Conservation (phyloP, 2,888 invertebrate genomes). For the Encarsia formosa region DNA sequence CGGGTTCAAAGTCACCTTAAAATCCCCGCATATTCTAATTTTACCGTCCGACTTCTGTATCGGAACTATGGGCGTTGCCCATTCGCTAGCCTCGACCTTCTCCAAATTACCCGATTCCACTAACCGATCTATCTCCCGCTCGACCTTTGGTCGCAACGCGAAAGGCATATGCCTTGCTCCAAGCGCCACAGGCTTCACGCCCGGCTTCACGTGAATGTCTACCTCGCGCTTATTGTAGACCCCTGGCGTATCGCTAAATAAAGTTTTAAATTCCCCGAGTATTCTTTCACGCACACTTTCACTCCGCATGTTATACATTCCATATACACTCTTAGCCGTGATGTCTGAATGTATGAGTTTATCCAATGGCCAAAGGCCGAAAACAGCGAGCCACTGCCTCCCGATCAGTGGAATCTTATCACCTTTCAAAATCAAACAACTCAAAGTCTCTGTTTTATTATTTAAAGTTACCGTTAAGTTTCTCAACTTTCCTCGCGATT, state of each 20-base stretch:
- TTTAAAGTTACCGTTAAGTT: constrained; percentile 4
- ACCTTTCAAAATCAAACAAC: constrained; percentile 20
- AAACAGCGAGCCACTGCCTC: constrained; percentile 7
- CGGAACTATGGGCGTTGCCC: constrained; percentile 41
- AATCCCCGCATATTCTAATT: constrained; percentile 14
- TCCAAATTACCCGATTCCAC: constrained; percentile 29
- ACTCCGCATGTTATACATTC: constrained; percentile 3
- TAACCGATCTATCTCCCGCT: constrained; percentile 22
- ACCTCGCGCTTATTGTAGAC: constrained; percentile 18
- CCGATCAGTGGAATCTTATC: constrained; percentile 19
- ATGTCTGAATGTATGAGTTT: constrained; percentile 3
- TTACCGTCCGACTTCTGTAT: constrained; percentile 32
- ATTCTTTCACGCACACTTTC: constrained; percentile 9
- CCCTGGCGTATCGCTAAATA: constrained; percentile 19
- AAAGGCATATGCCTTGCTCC: constrained; percentile 31
- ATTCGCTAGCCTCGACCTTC: constrained; percentile 34
- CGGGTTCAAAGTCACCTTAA: constrained; percentile 29
- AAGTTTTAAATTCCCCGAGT: constrained; percentile 3
- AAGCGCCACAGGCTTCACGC: constrained; percentile 25
- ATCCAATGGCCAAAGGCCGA: constrained; percentile 23
- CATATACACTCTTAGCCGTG: not conserved
- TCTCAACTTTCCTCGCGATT: constrained; percentile 9
- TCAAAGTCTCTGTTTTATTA: constrained; percentile 1
- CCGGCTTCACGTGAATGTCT: constrained; percentile 24
- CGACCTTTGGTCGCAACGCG: constrained; percentile 21